Base-by-base conservation (phyloP, 1,140 invertebrate genomes). In the Apis laboriosa region DNA sequence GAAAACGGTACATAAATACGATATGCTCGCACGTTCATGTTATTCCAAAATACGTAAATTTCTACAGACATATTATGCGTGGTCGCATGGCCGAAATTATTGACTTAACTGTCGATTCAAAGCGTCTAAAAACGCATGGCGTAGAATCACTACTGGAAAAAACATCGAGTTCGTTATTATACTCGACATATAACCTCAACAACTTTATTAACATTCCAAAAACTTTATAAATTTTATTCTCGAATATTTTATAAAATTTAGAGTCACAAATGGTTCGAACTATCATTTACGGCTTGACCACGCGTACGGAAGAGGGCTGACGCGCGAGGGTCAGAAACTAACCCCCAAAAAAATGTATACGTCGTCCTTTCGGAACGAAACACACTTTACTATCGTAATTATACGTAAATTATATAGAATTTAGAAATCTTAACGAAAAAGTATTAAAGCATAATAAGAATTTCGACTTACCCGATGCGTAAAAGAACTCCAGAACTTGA, bases 221-320 rank as follows among this genome's bases (percentile, higher is more conserved):
- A 24, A 34, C 34, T 5, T 43, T 43, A 43, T 43, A 43, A n/a
- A 8, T 4, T 49, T n/a, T 51, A 4, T 8, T 34, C 2, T 17
- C 21, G 8, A 7, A 43, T 43, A 17, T 7, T 8, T 28, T n/a
- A 17, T 24, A 24, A 72, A 55, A 24, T n/a, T 24, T n/a, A 8
- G 5, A 34, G 43, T 75, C n/a, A 8, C 24, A 72, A 24, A 24
- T 19, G 43, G n/a, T 15, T 19, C 2, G 17, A 53, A 53, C n/a
- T 21, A 83, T 24, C 17, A 19, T 63, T 9, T 58, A 60, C 72
- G 82, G 43, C 80, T 89, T 81, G 83, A 86, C 85, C 88, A 89
- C 89, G 88, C 88, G 86, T 77, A 90, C 84, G 61, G 72, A 88
- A 89, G 88, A 88, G 84, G 86, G 82, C 84, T 84, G 78, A 88